Percentiles rank a stretch among this genome's conserved stretches.
These are phyloP conservation scores for Pristionchus pacificus DNA, from an alignment of 1,140 invertebrate genomes.

Conservation along the genomic window DNA sequence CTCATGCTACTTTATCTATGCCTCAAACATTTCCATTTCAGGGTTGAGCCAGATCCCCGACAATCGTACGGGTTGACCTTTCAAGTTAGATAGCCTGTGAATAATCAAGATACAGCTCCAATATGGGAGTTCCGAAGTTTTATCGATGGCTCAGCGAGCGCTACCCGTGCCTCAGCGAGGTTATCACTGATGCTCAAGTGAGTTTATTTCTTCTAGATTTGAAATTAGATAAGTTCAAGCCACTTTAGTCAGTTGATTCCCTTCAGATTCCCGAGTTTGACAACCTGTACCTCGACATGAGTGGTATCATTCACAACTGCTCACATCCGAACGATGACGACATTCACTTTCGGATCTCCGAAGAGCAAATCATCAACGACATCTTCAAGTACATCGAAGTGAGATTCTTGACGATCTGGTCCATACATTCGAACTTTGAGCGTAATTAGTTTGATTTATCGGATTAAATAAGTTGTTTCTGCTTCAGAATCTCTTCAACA, in stretches of 20 bases:
- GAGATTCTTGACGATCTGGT: too few relatives aligned
- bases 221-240: too few relatives aligned
- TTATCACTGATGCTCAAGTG: slow-evolving; percentile 89
- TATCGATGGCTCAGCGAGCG: slow-evolving; percentile 92
- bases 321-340: slow-evolving; percentile 96
- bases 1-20: too few relatives aligned
- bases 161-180: slow-evolving; percentile 89
- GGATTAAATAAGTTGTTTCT: not conserved
- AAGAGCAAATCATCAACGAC: slow-evolving; percentile 97
- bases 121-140: slow-evolving; percentile 95
- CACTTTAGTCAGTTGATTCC: too few relatives aligned
- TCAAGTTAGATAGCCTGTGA: too few relatives aligned
- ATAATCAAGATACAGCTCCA: too few relatives aligned
- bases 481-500: slow-evolving; percentile 77
- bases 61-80: too few relatives aligned
- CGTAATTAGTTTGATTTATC: not conserved
- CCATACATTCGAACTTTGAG: slow-evolving; percentile 2
- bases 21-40: too few relatives aligned
- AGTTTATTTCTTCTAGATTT: too few relatives aligned
- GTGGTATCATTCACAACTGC: slow-evolving; percentile 98
- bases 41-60: too few relatives aligned
- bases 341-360: slow-evolving; percentile 77
- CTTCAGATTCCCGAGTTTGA: slow-evolving; percentile 74
- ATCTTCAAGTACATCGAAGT: slow-evolving; percentile 79
- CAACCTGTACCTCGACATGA: slow-evolving; percentile 97